Evolutionary conservation across 2,113 vertebrate species (phyloP).

Genomic region (Aleadryas rufinucha): DNA sequence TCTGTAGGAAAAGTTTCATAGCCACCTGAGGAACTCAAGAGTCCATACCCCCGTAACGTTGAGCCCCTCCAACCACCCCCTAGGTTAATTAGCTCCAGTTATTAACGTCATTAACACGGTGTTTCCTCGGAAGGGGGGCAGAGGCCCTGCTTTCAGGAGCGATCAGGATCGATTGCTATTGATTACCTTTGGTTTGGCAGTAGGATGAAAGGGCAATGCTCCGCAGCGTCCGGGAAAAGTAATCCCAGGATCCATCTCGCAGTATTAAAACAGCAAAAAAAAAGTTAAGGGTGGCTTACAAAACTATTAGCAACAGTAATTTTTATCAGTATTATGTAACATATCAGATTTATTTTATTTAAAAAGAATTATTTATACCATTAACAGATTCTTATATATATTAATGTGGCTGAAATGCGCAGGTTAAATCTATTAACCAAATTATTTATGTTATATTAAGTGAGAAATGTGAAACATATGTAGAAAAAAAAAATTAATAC

Average conservation of each 20-base stretch:
- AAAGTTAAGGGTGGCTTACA: conserved; percentile 67
- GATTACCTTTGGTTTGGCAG: background rate
- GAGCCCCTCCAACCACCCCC: background rate
- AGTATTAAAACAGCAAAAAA: conserved; percentile 24
- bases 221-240: background rate
- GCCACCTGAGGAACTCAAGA: conserved; percentile 55
- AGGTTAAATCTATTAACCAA: conserved; percentile 84
- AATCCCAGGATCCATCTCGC: conserved; percentile 26
- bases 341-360: conserved; percentile 89
- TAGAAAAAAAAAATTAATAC: conserved; percentile 72
- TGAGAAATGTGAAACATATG: conserved; percentile 79
- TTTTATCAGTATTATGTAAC: conserved; percentile 85
- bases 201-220: background rate
- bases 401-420: conserved; percentile 82
- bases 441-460: conserved; percentile 85
- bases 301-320: conserved; percentile 67
- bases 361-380: conserved; percentile 85
- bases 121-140: conserved; percentile 11
- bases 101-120: conserved; percentile 1
- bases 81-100: background rate
- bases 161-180: background rate
- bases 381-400: conserved; percentile 85
- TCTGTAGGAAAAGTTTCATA: conserved; percentile 62
- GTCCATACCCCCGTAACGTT: background rate
- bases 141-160: background rate